Base-by-base conservation (phyloP, 2,888 invertebrate species). In the Diarsia brunnea region DNA sequence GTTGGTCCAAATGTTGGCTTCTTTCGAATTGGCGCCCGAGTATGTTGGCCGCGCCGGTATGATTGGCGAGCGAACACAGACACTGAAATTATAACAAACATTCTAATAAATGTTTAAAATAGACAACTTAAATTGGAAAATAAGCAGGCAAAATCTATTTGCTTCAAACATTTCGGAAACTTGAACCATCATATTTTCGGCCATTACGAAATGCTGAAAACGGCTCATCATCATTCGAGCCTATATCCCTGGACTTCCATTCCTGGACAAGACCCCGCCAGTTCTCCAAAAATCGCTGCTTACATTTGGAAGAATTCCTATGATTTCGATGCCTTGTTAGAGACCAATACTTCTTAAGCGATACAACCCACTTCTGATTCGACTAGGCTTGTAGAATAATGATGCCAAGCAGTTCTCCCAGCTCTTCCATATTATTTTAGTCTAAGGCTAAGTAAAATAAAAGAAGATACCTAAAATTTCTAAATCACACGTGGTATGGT, bases 31-130 rank as follows among this genome's bases (percentile, higher is more conserved):
- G 71, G 91, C 88, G 8, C 93, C 93, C 0, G 98, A 98, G 90
- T 98, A 97, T 0, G 98, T 97, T 24, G 98, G 97, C 66, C 98
- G 96, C 27, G 98, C 98, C 58, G 98, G 98, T 90, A 98, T 98
- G 88, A 98, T 97, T 2, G 98, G 98, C 1, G 98, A 98, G 82
- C 98, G 97, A 86, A 98, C 97, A 94, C 98, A 98, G 63, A 98
- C 98, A 86, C 98, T 98, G 74, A 86, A 84, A 79, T 73, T 49
- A 63, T 65, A 16, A 31, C 47, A 31, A 58, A 60, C 19, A 79
- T 73, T 49, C 60, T 65, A 16, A 31, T 53, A 31, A 58, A 60
- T n/a, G 16, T 47, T 47, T 21, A 31, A 19, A 31, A 19, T 10
- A 31, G 7, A 12, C 49, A 64, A 16, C 5, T 63, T 38, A 2